Percentiles rank a stretch among this genome's conserved stretches.
Evolutionary conservation across 2,113 vertebrate genomes (phyloP).

Genomic region (Catharus fuscescens): DNA sequence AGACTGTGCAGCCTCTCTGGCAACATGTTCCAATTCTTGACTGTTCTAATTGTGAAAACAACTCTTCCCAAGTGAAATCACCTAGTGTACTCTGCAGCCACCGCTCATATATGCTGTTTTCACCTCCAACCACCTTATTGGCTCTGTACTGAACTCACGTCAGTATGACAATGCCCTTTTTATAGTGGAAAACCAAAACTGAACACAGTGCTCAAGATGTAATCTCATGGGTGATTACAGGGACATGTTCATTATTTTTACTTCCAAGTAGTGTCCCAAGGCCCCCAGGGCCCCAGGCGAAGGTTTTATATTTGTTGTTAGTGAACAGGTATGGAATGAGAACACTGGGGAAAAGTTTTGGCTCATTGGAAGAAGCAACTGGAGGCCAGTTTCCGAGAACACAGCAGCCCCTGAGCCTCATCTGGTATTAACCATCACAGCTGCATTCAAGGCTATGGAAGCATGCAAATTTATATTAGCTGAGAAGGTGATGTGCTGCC

Average conservation of each 20-base stretch:
- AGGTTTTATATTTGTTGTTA: not conserved
- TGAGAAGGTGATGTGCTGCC: not conserved
- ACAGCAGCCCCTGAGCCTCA: not conserved
- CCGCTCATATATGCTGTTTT: not conserved
- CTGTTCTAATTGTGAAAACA: not conserved
- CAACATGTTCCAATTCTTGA: not conserved
- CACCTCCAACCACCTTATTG: accelerated
- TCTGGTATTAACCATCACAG: not conserved
- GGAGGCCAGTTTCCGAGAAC: not conserved
- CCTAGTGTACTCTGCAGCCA: not conserved
- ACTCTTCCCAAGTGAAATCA: not conserved
- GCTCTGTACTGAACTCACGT: accelerated
- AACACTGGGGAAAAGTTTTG: not conserved
- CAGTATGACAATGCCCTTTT: not conserved
- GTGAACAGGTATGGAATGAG: not conserved
- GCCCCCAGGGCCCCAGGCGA: not conserved
- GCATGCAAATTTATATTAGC: not conserved
- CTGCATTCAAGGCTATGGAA: not conserved
- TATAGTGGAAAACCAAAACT: not conserved
- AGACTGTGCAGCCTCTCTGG: not conserved
- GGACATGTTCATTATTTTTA: not conserved
- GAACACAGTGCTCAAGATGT: not conserved
- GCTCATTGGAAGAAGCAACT: not conserved
- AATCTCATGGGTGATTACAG: not conserved
- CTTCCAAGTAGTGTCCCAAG: not conserved